These are phyloP conservation scores for Aplodontia rufa DNA, from an alignment of 2,113 vertebrate species.

Conservation along the genomic window DNA sequence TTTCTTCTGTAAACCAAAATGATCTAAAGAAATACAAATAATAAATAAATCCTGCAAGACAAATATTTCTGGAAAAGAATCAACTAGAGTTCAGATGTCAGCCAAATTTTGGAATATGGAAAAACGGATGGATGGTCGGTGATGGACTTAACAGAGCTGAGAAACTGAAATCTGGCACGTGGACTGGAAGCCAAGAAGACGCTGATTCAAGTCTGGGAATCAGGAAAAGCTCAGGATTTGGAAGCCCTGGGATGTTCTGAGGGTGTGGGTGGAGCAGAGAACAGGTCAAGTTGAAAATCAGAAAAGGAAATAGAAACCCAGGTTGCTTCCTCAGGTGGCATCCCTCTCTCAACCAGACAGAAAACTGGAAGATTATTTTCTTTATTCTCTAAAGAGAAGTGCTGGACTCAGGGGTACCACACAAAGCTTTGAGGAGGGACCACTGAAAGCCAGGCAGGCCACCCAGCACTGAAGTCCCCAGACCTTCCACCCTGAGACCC, in stretches of 20 bases:
- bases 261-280: neutral
- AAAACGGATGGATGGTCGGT: slow-evolving; percentile 24
- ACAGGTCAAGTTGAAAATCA: neutral
- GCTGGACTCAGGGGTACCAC: neutral
- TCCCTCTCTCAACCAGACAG: neutral
- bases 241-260: neutral
- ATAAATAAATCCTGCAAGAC: slow-evolving; percentile 31
- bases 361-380: neutral
- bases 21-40: neutral
- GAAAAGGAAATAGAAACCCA: neutral
- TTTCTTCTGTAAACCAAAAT: neutral
- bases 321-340: too few species aligned
- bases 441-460: too few species aligned
- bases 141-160: slow-evolving; percentile 52
- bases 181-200: neutral
- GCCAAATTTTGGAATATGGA: slow-evolving; percentile 58
- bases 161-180: neutral
- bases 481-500: neutral
- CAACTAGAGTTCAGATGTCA: neutral
- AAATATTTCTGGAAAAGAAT: neutral
- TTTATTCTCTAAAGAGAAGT: neutral
- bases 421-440: neutral
- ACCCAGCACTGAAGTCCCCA: too few species aligned
- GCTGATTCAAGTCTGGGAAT: neutral
- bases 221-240: neutral